Percentiles rank a stretch among this genome's conserved stretches.
These are phyloP conservation scores for Reticulitermes lucifugus DNA, from an alignment of 2,888 invertebrate species.

Conservation along the genomic window DNA sequence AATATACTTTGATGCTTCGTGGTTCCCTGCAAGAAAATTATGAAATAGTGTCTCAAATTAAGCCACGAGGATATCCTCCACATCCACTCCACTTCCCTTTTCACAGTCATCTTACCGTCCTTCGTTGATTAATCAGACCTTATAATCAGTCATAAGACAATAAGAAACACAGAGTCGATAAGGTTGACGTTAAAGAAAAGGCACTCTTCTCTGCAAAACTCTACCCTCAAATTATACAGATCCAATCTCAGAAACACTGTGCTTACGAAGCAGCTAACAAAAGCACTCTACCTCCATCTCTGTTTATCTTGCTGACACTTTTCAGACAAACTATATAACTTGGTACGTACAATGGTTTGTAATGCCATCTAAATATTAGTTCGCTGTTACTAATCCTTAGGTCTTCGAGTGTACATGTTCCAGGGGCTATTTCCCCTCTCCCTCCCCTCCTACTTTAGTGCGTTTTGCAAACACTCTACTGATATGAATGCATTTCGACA, in stretches of 20 bases:
- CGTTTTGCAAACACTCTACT: background rate
- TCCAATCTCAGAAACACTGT: background rate
- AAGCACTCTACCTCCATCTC: background rate
- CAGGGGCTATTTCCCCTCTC: background rate
- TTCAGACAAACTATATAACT: background rate
- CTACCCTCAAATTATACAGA: background rate
- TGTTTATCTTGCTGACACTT: conserved; percentile 1
- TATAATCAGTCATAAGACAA: too few relatives aligned
- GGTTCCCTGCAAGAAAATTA: too few relatives aligned
- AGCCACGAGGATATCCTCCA: too few relatives aligned
- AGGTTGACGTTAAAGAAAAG: too few relatives aligned
- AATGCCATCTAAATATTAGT: conserved; percentile 50
- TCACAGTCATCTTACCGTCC: too few relatives aligned
- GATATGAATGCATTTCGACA: background rate
- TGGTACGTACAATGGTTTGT: conserved; percentile 32
- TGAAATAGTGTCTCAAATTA: too few relatives aligned
- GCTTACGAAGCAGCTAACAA: background rate
- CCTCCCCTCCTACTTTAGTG: background rate
- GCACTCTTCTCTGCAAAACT: too few relatives aligned
- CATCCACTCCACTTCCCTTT: too few relatives aligned
- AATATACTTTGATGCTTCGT: too few relatives aligned
- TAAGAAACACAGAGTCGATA: too few relatives aligned
- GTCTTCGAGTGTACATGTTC: conserved; percentile 4
- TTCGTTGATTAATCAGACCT: too few relatives aligned
- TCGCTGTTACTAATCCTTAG: conserved; percentile 26